Conservation (phyloP, 2,797 vertebrate genomes). For the Lemur catta region DNA sequence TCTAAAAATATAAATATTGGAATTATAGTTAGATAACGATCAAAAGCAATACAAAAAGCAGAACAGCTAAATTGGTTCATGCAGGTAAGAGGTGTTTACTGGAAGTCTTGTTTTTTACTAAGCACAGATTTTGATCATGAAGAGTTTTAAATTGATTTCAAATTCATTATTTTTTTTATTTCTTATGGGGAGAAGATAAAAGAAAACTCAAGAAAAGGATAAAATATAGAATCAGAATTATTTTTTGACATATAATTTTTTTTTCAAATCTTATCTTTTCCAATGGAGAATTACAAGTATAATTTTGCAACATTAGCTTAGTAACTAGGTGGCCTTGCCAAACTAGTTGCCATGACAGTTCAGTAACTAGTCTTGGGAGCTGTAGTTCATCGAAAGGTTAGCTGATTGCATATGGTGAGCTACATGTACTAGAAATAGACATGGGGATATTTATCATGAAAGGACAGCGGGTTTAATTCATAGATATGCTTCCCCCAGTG, state of each 20-base stretch:
- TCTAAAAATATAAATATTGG: not conserved
- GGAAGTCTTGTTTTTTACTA: not conserved
- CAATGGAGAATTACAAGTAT: too few species aligned
- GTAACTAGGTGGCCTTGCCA: not conserved
- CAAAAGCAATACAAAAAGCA: not conserved
- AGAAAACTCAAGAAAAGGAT: not conserved
- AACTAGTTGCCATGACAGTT: not conserved
- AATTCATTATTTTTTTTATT: not conserved
- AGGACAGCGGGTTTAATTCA: not conserved
- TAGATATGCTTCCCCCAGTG: not conserved
- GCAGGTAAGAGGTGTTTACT: not conserved
- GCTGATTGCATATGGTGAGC: too few species aligned
- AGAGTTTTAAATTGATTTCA: not conserved
- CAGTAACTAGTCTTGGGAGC: not conserved
- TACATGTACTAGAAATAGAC: not conserved
- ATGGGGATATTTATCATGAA: not conserved
- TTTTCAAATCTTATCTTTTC: not conserved
- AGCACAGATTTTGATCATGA: not conserved
- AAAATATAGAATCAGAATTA: not conserved
- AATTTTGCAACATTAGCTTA: not conserved
- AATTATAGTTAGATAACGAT: not conserved
- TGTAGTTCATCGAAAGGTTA: not conserved
- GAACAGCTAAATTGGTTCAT: not conserved
- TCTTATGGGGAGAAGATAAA: not conserved
- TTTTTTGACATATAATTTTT: not conserved